Base-by-base conservation (phyloP, 2,888 invertebrate species). In the Ophion slaviceki region DNA sequence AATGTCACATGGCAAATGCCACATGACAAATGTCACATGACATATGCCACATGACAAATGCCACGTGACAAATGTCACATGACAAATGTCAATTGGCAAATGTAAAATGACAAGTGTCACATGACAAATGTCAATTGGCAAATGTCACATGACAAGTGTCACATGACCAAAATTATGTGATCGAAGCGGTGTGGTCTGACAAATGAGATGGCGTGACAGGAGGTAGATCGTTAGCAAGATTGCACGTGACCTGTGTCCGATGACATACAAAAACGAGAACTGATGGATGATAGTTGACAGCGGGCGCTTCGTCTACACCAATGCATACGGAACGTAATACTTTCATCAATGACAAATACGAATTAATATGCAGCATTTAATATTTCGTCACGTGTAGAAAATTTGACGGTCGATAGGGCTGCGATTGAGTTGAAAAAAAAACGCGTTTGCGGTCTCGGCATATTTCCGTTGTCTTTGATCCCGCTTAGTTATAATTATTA, bases 401-500 rank as follows among this genome's bases (percentile, higher is more conserved):
- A 80, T 72, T 72, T 66, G 6, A 71, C 28, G 67, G 40, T n/a
- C 64, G 45, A 45, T 61, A 66, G 4, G 53, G 53, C 67, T 62
- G 53, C 53, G 62, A 53, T 36, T 36, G 28, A 78, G 24, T 45
- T 32, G 32, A 71, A 64, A 71, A 76, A 17, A 80, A 80, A 77
- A 80, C 53, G 72, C 62, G 76, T 53, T 17, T 14, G 17, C 77
- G 67, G 68, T 78, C 72, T 62, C 67, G 80, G 72, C 80, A 77
- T 76, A 72, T 72, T 78, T 81, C 40, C 45, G 62, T 77, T 76
- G 59, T 74, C 77, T 67, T 84, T 81, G 80, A 71, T 78, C 80
- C 81, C 77, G 80, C 84, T 81, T 77, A 66, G 77, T 81, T 79
- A 59, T 61, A 68, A 81, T 80, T 72, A 74, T 67, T 77, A 67